Evolutionary conservation across 2,797 vertebrate species (phyloP).

Genomic region (Coregonus ussuriensis): DNA sequence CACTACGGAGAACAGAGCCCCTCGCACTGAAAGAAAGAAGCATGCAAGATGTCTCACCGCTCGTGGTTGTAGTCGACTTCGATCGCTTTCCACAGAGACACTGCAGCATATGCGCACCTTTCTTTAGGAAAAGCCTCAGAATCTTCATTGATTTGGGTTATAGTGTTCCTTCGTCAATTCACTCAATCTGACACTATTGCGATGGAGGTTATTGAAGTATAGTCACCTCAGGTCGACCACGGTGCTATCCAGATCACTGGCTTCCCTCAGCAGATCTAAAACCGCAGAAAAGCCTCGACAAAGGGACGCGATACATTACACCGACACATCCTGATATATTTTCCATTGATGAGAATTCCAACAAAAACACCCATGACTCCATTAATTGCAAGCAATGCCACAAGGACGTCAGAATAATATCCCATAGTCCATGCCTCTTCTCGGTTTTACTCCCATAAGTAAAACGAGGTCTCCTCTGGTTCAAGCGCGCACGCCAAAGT

Average conservation of each 20-base stretch:
- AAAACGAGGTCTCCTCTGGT: conserved; percentile 9
- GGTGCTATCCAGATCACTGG: conserved; percentile 13
- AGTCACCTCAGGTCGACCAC: conserved; percentile 16
- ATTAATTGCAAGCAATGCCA: conserved; percentile 25
- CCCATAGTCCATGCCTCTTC: conserved; percentile 11
- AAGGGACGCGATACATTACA: conserved; percentile 36
- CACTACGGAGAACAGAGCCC: not conserved
- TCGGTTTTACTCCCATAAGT: conserved; percentile 14
- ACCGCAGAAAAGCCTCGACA: conserved; percentile 9
- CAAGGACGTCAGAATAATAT: conserved; percentile 42
- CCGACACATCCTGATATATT: conserved; percentile 52
- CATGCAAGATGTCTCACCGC: conserved; percentile 66
- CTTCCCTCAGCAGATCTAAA: conserved; percentile 21
- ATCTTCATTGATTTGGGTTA: conserved; percentile 75
- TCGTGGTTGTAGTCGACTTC: conserved; percentile 79
- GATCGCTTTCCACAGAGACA: conserved; percentile 86
- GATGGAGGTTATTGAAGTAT: conserved; percentile 15
- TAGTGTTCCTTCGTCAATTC: conserved; percentile 27
- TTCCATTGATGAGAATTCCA: conserved; percentile 48
- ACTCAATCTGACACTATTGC: conserved; percentile 42
- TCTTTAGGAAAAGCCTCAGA: conserved; percentile 80
- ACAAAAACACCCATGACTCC: conserved; percentile 35
- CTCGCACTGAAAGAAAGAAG: conserved; percentile 10
- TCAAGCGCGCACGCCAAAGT: conserved; percentile 18
- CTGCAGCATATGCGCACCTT: conserved; percentile 90